Percentiles rank a stretch among this genome's conserved stretches.
These are phyloP conservation scores for Serinus canaria DNA, from an alignment of 2,113 vertebrate genomes.

Conservation along the genomic window DNA sequence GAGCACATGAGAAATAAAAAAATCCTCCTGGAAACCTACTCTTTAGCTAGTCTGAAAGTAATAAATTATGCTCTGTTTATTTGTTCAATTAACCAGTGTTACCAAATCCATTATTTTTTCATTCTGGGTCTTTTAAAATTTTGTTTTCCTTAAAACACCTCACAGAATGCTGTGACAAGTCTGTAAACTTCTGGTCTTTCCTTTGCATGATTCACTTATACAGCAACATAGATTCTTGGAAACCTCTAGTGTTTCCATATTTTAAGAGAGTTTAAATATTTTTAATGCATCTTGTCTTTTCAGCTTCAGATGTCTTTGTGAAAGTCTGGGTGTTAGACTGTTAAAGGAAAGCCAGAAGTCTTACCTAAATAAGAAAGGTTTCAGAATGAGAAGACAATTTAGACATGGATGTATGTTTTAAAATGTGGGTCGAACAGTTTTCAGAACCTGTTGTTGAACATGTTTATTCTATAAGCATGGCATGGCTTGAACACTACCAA, in stretches of 20 bases:
- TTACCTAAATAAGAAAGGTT: neutral
- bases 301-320: neutral
- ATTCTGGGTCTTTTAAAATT: neutral
- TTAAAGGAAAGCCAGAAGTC: neutral
- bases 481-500: neutral
- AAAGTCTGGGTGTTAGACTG: neutral
- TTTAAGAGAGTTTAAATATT: neutral
- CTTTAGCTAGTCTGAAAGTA: neutral
- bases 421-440: neutral
- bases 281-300: neutral
- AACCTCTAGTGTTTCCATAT: neutral
- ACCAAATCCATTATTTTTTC: neutral
- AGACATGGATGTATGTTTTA: neutral
- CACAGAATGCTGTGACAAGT: neutral
- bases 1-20: neutral
- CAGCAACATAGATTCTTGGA: neutral
- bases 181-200: neutral
- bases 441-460: neutral
- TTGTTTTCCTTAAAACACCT: neutral
- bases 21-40: neutral
- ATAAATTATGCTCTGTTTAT: neutral
- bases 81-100: neutral
- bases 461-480: neutral
- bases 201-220: neutral
- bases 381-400: neutral